Conservation (phyloP, 1,140 invertebrate species). For the Drosophila leontia region DNA sequence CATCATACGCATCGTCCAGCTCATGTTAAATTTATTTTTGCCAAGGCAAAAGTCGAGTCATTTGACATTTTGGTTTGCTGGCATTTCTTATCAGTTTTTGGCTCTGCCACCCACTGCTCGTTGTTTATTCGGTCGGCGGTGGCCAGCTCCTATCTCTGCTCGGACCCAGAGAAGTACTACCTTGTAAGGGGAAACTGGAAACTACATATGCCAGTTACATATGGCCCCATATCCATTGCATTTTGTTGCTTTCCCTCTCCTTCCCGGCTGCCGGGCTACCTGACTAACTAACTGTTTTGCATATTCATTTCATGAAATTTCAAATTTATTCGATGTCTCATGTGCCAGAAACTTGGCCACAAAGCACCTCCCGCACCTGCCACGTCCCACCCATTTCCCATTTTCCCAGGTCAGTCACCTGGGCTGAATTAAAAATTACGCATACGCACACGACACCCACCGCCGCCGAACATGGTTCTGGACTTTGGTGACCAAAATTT, state of each 20-base stretch:
- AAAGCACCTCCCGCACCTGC: constrained; percentile 16
- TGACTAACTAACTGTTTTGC: constrained; percentile 67
- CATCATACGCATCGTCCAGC: constrained; percentile 9
- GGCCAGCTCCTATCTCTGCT: constrained; percentile 6
- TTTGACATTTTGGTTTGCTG: constrained; percentile 40
- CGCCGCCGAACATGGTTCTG: constrained; percentile 5
- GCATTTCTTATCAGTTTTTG: constrained; percentile 34
- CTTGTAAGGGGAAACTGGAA: constrained; percentile 7
- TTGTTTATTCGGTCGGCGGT: constrained; percentile 30
- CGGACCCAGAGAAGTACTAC: constrained; percentile 1
- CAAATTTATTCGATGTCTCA: constrained; percentile 76
- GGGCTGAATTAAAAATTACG: constrained; percentile 57
- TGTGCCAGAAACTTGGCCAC: constrained; percentile 45
- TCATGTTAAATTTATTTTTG: constrained; percentile 45
- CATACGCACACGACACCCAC: constrained; percentile 17
- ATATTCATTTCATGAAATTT: constrained; percentile 82
- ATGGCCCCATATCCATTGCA: constrained; percentile 33
- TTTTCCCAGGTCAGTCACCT: constrained; percentile 48
- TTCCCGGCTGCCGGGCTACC: constrained; percentile 10
- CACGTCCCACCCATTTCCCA: constrained; percentile 2
- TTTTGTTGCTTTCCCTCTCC: constrained; percentile 13
- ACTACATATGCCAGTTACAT: constrained; percentile 55
- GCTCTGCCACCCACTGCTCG: constrained; percentile 6
- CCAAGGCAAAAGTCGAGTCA: constrained; percentile 32
- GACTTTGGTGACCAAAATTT: constrained; percentile 37